Evolutionary conservation across 1,140 invertebrate genomes (phyloP).

Genomic region (Euura lappo): DNA sequence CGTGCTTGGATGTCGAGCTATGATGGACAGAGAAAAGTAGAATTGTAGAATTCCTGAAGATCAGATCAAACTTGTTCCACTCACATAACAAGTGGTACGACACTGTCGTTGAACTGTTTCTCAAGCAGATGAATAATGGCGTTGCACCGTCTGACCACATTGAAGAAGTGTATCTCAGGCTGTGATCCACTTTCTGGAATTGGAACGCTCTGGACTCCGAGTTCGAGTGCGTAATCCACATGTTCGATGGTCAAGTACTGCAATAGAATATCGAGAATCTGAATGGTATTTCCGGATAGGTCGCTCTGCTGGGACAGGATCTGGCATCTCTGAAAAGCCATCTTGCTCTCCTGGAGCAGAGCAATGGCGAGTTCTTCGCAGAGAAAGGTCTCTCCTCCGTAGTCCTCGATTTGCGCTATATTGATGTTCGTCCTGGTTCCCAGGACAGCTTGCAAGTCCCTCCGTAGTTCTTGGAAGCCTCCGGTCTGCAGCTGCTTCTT

Average conservation of each 20-base stretch:
- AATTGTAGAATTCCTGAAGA: constrained; percentile 19
- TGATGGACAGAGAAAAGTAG: constrained; percentile 10
- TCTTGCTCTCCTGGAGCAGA: constrained; percentile 90
- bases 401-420: constrained; percentile 92
- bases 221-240: constrained; percentile 94
- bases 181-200: constrained; percentile 85
- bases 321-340: constrained; percentile 88
- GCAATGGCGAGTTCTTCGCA: constrained; percentile 96
- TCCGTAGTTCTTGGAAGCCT: constrained; percentile 89
- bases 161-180: constrained; percentile 92
- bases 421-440: constrained; percentile 91
- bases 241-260: constrained; percentile 90
- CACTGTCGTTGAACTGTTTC: constrained; percentile 90
- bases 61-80: constrained; percentile 30
- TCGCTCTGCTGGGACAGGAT: constrained; percentile 83
- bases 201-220: constrained; percentile 90
- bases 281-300: constrained; percentile 78
- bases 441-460: constrained; percentile 93
- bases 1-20: constrained; percentile 88
- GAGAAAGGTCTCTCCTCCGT: constrained; percentile 96
- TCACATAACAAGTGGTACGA: constrained; percentile 89
- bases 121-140: constrained; percentile 95
- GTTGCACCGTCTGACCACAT: constrained; percentile 93
- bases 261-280: constrained; percentile 87
- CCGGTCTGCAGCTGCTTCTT: constrained; percentile 84